Evolutionary conservation across 1,140 invertebrate species (phyloP).

Genomic region (Dendroctonus ponderosae): DNA sequence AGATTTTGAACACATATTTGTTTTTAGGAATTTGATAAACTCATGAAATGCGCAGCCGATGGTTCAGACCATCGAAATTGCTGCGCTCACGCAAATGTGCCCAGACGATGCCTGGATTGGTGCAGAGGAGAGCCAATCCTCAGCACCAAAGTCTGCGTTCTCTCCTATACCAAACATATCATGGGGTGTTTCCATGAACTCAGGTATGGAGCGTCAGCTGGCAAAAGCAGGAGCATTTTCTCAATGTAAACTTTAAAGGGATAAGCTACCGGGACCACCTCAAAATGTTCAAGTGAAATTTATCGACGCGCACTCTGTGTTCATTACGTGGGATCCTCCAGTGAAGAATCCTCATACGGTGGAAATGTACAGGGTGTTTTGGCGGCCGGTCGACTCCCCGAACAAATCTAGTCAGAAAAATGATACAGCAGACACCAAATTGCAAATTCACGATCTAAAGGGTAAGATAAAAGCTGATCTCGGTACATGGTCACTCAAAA

Average conservation of each 20-base stretch:
- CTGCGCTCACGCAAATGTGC: conserved; percentile 72
- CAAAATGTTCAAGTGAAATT: conserved; percentile 65
- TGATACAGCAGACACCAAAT: conserved; percentile 68
- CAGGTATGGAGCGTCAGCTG: conserved; percentile 34
- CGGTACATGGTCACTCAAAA: neutral
- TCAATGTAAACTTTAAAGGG: conserved; percentile 47
- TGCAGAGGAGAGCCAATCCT: conserved; percentile 65
- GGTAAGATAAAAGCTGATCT: conserved; percentile 16
- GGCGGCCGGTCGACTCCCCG: conserved; percentile 53
- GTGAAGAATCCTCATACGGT: conserved; percentile 77
- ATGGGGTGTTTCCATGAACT: conserved; percentile 79
- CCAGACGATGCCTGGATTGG: conserved; percentile 72
- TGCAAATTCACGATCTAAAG: conserved; percentile 67
- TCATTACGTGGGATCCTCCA: conserved; percentile 73
- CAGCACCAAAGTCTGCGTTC: conserved; percentile 64
- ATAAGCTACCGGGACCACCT: conserved; percentile 76
- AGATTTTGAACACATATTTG: neutral
- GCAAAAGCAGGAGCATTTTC: neutral
- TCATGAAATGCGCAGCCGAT: conserved; percentile 82
- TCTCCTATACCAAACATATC: conserved; percentile 71
- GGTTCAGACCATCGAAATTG: conserved; percentile 76
- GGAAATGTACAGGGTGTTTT: conserved; percentile 75
- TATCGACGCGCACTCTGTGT: conserved; percentile 59
- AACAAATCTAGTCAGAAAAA: conserved; percentile 41
- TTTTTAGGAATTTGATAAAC: conserved; percentile 72